Conservation (phyloP, 1,140 invertebrate species). For the Notospermus geniculatus region DNA sequence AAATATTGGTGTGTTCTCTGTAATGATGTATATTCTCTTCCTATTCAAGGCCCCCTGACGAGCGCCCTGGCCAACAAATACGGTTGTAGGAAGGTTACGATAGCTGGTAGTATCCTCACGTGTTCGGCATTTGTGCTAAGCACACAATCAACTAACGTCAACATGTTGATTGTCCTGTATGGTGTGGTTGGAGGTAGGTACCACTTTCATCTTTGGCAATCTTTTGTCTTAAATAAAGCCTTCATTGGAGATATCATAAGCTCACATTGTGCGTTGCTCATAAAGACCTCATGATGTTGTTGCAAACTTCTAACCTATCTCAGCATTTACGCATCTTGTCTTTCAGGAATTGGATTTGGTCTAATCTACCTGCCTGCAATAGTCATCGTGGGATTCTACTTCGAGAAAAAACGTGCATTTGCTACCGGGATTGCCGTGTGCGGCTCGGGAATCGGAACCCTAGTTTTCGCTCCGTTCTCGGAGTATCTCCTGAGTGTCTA, state of each 20-base stretch:
- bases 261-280: too few relatives aligned
- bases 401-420: conserved; percentile 84
- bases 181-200: conserved; percentile 43
- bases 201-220: neutral
- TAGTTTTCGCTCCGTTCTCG: conserved; percentile 45
- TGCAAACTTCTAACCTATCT: too few relatives aligned
- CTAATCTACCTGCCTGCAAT: conserved; percentile 89
- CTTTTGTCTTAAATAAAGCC: too few relatives aligned
- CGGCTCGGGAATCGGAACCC: too few relatives aligned
- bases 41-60: conserved; percentile 84
- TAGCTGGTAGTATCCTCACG: conserved; percentile 77
- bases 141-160: conserved; percentile 73
- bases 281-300: too few relatives aligned
- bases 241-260: too few relatives aligned
- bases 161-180: conserved; percentile 46
- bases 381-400: conserved; percentile 88
- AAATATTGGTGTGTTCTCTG: too few relatives aligned
- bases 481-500: conserved; percentile 39
- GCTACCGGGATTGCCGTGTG: conserved; percentile 91
- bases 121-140: conserved; percentile 73
- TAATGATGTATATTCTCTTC: too few relatives aligned
- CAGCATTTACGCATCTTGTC: conserved; percentile 12
- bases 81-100: conserved; percentile 84
- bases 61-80: conserved; percentile 80
- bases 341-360: conserved; percentile 79